These are phyloP conservation scores for Oreamnos americanus DNA, from an alignment of 2,113 vertebrate species.

Conservation along the genomic window DNA sequence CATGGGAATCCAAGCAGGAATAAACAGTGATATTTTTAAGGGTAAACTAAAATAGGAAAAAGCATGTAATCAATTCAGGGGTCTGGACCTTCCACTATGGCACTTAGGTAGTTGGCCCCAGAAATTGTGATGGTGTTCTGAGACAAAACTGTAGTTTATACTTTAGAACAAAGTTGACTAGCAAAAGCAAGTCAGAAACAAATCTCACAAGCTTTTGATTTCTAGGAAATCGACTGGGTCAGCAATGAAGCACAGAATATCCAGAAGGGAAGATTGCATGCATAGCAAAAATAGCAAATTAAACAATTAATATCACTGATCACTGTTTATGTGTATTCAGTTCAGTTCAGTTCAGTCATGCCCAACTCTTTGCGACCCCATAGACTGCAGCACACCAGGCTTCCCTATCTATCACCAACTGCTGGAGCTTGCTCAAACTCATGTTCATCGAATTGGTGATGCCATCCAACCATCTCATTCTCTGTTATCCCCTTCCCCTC, in stretches of 20 bases:
- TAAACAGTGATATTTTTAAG: background rate
- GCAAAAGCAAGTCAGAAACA: background rate
- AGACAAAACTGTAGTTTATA: background rate
- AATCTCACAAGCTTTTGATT: background rate
- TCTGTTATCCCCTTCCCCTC: background rate
- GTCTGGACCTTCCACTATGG: accelerated
- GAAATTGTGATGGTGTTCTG: background rate
- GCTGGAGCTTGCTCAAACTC: background rate
- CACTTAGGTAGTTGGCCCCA: background rate
- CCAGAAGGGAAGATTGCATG: accelerated
- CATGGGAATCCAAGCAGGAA: background rate
- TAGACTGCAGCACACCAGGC: background rate
- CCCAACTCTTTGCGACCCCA: background rate
- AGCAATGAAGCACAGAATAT: background rate
- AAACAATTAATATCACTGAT: background rate
- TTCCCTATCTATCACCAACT: background rate
- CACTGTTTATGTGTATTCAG: background rate
- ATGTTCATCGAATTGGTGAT: background rate
- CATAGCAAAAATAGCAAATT: background rate
- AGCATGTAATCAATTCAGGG: background rate
- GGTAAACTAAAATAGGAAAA: background rate
- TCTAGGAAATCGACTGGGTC: background rate
- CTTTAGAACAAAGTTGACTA: background rate
- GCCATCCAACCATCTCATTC: background rate
- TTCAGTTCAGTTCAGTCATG: background rate